phyloP scores from a whole-genome alignment of 2,888 invertebrate genomes.

The Nephrotoma guestfalica region DNA sequence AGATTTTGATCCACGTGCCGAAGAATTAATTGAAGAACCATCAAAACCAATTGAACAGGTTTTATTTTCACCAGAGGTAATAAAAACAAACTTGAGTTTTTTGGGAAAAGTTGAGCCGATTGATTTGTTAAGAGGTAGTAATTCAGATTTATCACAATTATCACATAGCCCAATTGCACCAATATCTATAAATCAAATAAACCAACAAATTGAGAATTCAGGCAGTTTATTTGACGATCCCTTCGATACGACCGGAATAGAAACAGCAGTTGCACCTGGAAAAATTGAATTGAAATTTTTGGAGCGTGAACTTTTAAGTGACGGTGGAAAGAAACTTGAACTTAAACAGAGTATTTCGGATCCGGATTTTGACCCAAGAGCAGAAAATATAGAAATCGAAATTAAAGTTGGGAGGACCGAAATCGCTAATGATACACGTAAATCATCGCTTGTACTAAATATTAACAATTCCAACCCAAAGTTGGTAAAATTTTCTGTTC shows the following conservation, averaged over 20 bases:
- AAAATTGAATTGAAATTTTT: constrained; percentile 63
- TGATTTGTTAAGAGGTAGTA: constrained; percentile 62
- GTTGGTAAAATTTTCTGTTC: constrained; percentile 42
- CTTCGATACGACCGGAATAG: constrained; percentile 70
- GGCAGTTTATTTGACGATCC: constrained; percentile 43
- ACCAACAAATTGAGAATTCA: constrained; percentile 21
- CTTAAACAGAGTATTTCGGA: constrained; percentile 45
- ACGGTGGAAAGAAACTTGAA: constrained; percentile 19
- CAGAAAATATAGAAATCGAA: constrained; percentile 30
- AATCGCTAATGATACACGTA: constrained; percentile 29
- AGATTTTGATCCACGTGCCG: constrained; percentile 51
- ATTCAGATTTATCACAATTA: constrained; percentile 55
- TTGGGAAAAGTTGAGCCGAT: not conserved
- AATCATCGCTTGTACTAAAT: constrained; percentile 46
- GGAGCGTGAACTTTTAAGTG: constrained; percentile 58
- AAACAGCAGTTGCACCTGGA: constrained; percentile 56
- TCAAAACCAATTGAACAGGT: constrained; percentile 26
- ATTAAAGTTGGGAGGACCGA: constrained; percentile 7
- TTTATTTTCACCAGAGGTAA: constrained; percentile 32
- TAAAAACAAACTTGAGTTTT: constrained; percentile 26
- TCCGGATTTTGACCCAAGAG: constrained; percentile 72
- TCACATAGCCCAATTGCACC: constrained; percentile 54
- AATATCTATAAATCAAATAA: constrained; percentile 34
- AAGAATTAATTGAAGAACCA: constrained; percentile 34
- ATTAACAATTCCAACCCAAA: constrained; percentile 30